These are phyloP conservation scores for Cremastinae sp. DNA, from an alignment of 2,888 invertebrate genomes.

Conservation along the genomic window DNA sequence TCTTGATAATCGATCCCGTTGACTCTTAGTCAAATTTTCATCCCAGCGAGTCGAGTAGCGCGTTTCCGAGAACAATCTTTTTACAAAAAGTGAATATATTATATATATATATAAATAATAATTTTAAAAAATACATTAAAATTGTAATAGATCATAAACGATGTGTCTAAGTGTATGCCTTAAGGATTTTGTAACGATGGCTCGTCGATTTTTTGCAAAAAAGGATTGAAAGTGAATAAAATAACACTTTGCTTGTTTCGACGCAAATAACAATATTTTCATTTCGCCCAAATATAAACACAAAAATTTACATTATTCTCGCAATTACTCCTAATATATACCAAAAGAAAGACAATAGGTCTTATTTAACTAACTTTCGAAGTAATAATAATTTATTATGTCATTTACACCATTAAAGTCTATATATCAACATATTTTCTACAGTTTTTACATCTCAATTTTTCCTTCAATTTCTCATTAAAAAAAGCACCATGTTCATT, in stretches of 20 bases:
- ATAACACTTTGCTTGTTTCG: slow-evolving; percentile 49
- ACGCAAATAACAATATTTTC: slow-evolving; percentile 43
- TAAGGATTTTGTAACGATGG: slow-evolving; percentile 54
- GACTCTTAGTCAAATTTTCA: slow-evolving; percentile 14
- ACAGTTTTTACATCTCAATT: slow-evolving; percentile 51
- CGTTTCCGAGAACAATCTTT: slow-evolving; percentile 22
- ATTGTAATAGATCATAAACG: slow-evolving; percentile 41
- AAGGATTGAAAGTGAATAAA: slow-evolving; percentile 49
- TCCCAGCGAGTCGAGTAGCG: slow-evolving; percentile 19
- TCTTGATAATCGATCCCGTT: too few species aligned
- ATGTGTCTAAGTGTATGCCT: slow-evolving; percentile 56
- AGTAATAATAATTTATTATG: slow-evolving; percentile 60
- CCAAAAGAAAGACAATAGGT: slow-evolving; percentile 23
- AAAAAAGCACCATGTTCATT: neutral
- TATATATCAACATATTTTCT: slow-evolving; percentile 41
- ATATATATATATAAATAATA: slow-evolving; percentile 16
- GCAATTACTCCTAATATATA: slow-evolving; percentile 26
- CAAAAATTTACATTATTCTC: slow-evolving; percentile 26
- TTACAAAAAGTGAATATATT: slow-evolving; percentile 11
- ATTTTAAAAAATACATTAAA: slow-evolving; percentile 20
- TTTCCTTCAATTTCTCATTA: neutral
- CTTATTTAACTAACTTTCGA: slow-evolving; percentile 23
- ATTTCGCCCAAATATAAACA: slow-evolving; percentile 39
- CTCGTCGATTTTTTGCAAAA: slow-evolving; percentile 42
- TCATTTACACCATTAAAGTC: slow-evolving; percentile 49